Percentiles rank a stretch among this genome's conserved stretches.
phyloP scores from a whole-genome alignment of 2,888 invertebrate genomes.

The Agrypnus murinus region DNA sequence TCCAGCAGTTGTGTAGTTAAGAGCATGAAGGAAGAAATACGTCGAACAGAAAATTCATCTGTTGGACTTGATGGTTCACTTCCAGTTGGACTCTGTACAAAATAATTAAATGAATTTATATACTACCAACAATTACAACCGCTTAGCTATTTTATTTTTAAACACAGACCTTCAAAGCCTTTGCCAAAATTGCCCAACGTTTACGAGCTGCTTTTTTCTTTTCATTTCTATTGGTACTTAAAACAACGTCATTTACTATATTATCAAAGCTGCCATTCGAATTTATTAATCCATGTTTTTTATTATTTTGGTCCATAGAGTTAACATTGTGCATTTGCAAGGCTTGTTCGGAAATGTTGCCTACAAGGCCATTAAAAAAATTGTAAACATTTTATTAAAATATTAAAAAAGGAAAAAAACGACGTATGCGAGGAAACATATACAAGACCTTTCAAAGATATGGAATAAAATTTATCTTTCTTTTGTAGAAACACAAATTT shows the following conservation, averaged over 20 bases:
- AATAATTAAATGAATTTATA: conserved; percentile 53
- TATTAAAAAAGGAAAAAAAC: not conserved
- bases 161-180: conserved; percentile 74
- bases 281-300: conserved; percentile 63
- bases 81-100: conserved; percentile 68
- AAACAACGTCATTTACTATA: conserved; percentile 60
- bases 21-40: conserved; percentile 77
- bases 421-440: conserved; percentile 34
- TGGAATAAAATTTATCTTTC: too few relatives aligned
- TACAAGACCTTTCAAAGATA: too few relatives aligned
- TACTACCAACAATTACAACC: conserved; percentile 54
- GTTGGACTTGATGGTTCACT: conserved; percentile 71
- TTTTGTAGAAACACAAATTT: too few relatives aligned
- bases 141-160: conserved; percentile 67
- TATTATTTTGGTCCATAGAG: conserved; percentile 69
- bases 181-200: conserved; percentile 82
- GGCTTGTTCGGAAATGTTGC: conserved; percentile 55
- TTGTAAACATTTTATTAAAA: conserved; percentile 44
- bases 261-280: conserved; percentile 66
- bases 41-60: conserved; percentile 74
- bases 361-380: conserved; percentile 60
- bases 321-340: conserved; percentile 60
- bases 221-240: conserved; percentile 65
- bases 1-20: conserved; percentile 71
- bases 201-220: conserved; percentile 76